Percentiles rank a stretch among this genome's conserved stretches.
These are phyloP conservation scores for Beroe forskalii DNA, from an alignment of 37 sponge, comb jelly and placozoan genomes.

Conservation along the genomic window DNA sequence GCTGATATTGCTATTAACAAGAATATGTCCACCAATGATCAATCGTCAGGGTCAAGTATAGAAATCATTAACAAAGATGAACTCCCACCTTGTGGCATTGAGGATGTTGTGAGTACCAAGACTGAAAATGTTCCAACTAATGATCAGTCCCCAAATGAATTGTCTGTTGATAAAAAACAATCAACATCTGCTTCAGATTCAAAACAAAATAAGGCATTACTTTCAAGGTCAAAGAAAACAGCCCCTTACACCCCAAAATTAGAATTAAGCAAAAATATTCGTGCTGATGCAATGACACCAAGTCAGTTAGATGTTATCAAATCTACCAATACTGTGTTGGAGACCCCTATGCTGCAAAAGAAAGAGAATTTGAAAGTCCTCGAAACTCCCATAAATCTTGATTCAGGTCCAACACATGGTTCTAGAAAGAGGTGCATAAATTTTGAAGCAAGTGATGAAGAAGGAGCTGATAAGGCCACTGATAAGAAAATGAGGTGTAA, in stretches of 20 bases:
- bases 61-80: constrained; percentile 7
- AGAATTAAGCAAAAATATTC: not conserved
- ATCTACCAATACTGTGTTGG: constrained; percentile 39
- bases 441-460: not conserved
- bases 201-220: not conserved
- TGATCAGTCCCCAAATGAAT: too few relatives aligned
- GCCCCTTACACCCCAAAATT: not conserved
- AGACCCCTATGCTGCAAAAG: not conserved
- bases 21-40: not conserved
- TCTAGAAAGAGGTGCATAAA: not conserved
- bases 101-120: not conserved
- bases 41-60: not conserved
- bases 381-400: not conserved
- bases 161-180: not conserved
- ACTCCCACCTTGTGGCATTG: not conserved
- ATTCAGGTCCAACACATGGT: not conserved
- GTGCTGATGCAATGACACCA: not conserved
- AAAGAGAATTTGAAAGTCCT: not conserved
- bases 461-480: not conserved
- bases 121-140: too few relatives aligned
- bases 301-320: not conserved
- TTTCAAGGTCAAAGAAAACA: not conserved
- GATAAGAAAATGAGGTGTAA: not conserved
- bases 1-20: not conserved
- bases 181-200: not conserved